Percentiles rank a stretch among this genome's conserved stretches.
These are phyloP conservation scores for Masticophis lateralis DNA, from an alignment of 2,797 vertebrate species.

Conservation along the genomic window DNA sequence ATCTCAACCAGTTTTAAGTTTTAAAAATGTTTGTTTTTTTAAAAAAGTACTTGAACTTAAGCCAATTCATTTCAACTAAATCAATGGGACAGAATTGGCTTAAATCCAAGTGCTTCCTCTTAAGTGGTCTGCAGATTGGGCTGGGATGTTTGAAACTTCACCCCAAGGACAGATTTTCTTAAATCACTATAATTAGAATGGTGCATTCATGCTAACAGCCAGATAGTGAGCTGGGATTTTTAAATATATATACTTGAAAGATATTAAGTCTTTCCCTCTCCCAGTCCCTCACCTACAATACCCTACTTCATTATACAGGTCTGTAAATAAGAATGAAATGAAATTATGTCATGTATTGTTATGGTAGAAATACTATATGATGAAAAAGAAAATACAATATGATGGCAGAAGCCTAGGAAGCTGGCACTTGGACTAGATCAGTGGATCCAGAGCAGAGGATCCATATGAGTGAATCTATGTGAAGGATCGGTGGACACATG, in stretches of 20 bases:
- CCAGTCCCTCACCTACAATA: neutral
- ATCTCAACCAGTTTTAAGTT: slow-evolving; percentile 14
- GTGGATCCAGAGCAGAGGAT: neutral
- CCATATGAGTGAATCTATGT: neutral
- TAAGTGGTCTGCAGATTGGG: slow-evolving; percentile 15
- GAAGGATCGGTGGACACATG: neutral
- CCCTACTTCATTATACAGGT: slow-evolving; percentile 8
- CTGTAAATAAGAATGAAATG: neutral
- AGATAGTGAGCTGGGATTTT: neutral
- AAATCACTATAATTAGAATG: slow-evolving; percentile 33
- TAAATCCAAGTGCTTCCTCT: slow-evolving; percentile 19
- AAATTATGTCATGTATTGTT: neutral
- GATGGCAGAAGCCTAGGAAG: neutral
- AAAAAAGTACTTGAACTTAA: neutral
- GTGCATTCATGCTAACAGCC: slow-evolving; percentile 9
- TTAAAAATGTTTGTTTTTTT: neutral
- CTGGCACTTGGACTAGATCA: neutral
- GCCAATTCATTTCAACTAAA: slow-evolving; percentile 32
- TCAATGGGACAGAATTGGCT: slow-evolving; percentile 23
- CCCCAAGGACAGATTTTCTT: slow-evolving; percentile 40
- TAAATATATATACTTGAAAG: slow-evolving; percentile 7
- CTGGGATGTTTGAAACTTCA: slow-evolving; percentile 29
- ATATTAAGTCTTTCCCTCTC: neutral
- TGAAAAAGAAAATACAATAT: neutral
- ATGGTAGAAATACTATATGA: neutral